Evolutionary conservation across 2,888 invertebrate species (phyloP).

Genomic region (Acleris emargana): DNA sequence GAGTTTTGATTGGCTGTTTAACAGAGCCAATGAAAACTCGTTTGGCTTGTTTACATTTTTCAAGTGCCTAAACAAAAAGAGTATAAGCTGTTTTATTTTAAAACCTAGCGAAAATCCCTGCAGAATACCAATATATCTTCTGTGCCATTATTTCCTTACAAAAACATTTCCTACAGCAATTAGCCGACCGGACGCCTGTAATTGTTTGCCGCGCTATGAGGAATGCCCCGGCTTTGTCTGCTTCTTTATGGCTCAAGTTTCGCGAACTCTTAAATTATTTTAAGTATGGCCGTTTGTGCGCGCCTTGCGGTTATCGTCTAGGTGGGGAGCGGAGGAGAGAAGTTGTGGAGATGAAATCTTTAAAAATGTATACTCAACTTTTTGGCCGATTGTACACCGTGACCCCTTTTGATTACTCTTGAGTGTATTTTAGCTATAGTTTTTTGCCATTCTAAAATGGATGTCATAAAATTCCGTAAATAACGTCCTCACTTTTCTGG

Average conservation of each 20-base stretch:
- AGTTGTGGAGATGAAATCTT: conserved; percentile 3
- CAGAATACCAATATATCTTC: neutral
- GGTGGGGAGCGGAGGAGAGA: conserved; percentile 2
- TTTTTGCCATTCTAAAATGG: too few relatives aligned
- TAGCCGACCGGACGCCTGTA: conserved; percentile 66
- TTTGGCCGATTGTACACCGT: too few relatives aligned
- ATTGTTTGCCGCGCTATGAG: conserved; percentile 78
- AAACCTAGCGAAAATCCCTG: neutral
- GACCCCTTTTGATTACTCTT: too few relatives aligned
- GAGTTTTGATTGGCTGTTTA: too few relatives aligned
- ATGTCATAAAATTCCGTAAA: too few relatives aligned
- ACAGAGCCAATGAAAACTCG: too few relatives aligned
- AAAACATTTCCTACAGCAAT: conserved; percentile 51
- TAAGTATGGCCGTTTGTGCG: conserved; percentile 69
- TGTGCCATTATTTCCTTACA: conserved; percentile 18
- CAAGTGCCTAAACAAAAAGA: too few relatives aligned
- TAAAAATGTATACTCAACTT: too few relatives aligned
- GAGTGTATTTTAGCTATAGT: too few relatives aligned
- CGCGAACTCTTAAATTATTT: conserved; percentile 75
- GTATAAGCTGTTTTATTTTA: too few relatives aligned
- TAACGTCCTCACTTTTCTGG: too few relatives aligned
- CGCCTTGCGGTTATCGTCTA: conserved; percentile 75
- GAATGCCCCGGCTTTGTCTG: conserved; percentile 75
- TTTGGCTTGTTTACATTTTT: too few relatives aligned
- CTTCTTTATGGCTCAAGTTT: conserved; percentile 74